Evolutionary conservation across 2,797 vertebrate species (phyloP), one percentile per base, ranked within the genome.

Genomic region (Nyctalus aviator): DNA sequence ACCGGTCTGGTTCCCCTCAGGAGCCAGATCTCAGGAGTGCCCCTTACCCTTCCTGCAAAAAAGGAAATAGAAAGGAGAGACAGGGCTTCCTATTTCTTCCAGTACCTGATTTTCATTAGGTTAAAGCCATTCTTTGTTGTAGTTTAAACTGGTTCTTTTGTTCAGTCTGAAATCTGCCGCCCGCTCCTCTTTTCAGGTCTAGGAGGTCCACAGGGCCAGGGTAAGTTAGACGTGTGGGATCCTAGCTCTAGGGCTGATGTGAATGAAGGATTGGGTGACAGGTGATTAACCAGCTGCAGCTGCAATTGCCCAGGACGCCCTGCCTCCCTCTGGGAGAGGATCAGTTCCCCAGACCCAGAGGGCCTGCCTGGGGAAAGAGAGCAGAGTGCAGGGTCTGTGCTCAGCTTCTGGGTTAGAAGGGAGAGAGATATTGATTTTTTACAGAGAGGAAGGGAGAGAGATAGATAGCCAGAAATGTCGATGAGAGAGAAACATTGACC

Each of bases 101-200:
- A 79, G 23, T 73, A 25, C 44, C 90, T 27, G 84, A 35, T 94
- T 94, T 95, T 88, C 91, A 90, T 66, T 73, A 89, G 53, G 57
- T 78, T 94, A 64, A 96, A 92, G 82, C 50, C n/a, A 55, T 90
- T 85, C 95, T 96, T 97, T 97, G 97, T 96, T 97, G 90, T 78
- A 35, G 30, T 93, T 92, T 83, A 90, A 96, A 94, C 59, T 76
- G 88, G 78, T 59, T 78, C 92, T 93, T 96, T 96, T 96, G 95
- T 95, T 64, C 46, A 62, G 53, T 46, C 37, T 75, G 93, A 97
- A 93, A 92, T 44, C 82, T 85, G 64, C 90, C 10, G 4, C 35
- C 30, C 2, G 0, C n/a, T 41, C 50, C 4, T 41, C 44, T 35
- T 15, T 20, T 75, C 6, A 11, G 84, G 73, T 62, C 10, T 55